These are phyloP conservation scores for Cyprinodon diabolis DNA, from an alignment of 2,797 vertebrate genomes.

Conservation along the genomic window DNA sequence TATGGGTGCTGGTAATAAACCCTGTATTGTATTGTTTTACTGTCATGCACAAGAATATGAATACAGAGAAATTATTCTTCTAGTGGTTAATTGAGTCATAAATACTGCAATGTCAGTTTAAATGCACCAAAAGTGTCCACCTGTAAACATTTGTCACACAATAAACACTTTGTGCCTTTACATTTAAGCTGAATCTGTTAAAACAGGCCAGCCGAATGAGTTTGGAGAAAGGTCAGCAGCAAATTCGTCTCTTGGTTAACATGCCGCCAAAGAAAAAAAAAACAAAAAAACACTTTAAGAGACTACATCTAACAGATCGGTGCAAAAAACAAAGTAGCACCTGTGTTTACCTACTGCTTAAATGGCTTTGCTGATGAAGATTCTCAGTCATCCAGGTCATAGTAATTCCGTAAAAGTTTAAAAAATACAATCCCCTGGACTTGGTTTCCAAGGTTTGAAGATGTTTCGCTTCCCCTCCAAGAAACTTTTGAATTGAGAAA, in stretches of 20 bases:
- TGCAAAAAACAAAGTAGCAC: not conserved
- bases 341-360: conserved; percentile 12
- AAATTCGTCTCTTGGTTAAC: conserved; percentile 24
- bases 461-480: no score
- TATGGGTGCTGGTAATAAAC: not conserved
- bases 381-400: no score
- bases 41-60: conserved; percentile 1
- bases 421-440: no score
- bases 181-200: conserved; percentile 46
- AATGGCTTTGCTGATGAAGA: not conserved
- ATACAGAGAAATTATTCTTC: conserved; percentile 1
- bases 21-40: conserved; percentile 2
- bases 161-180: conserved; percentile 8
- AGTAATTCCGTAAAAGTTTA: no score
- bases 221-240: conserved; percentile 41
- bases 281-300: not conserved
- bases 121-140: conserved; percentile 2
- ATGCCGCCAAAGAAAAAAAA: conserved; percentile 7
- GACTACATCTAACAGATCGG: conserved; percentile 17
- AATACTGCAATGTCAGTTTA: conserved; percentile 11
- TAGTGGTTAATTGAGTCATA: conserved; percentile 20
- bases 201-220: conserved; percentile 17
- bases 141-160: not conserved
- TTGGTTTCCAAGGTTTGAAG: no score
- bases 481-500: no score